Evolutionary conservation across 2,888 invertebrate species (phyloP).

Genomic region (Tetropium fuscum): DNA sequence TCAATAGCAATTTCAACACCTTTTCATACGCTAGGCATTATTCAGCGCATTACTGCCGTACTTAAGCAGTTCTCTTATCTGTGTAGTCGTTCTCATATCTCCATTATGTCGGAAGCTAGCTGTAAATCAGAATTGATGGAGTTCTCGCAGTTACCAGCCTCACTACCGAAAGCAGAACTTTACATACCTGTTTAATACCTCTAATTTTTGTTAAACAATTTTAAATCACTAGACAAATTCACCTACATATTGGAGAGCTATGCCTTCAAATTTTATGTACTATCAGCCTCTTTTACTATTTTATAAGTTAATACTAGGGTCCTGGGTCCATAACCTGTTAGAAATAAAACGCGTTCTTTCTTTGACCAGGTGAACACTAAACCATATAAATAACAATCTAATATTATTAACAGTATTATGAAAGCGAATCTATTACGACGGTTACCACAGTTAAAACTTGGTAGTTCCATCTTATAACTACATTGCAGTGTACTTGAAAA

Average conservation of each 20-base stretch:
- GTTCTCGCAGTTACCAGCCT: not conserved
- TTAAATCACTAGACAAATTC: not conserved
- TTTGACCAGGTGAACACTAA: too few species aligned
- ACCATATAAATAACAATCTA: too few species aligned
- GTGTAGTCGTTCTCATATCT: slow-evolving; percentile 20
- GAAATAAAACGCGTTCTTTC: too few species aligned
- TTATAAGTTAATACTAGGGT: too few species aligned
- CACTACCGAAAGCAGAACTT: not conserved
- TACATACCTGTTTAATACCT: not conserved
- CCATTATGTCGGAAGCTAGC: slow-evolving; percentile 8
- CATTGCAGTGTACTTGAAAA: too few species aligned
- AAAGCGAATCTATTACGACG: too few species aligned
- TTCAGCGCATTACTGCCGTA: slow-evolving; percentile 35
- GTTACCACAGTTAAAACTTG: too few species aligned
- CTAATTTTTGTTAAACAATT: not conserved
- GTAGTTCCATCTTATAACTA: too few species aligned
- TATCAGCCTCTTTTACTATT: too few species aligned
- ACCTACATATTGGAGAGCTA: not conserved
- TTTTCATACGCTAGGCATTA: slow-evolving; percentile 48
- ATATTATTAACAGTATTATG: too few species aligned
- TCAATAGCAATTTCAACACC: slow-evolving; percentile 59
- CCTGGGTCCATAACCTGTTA: too few species aligned
- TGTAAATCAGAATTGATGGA: slow-evolving; percentile 15
- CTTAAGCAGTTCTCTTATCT: slow-evolving; percentile 37
- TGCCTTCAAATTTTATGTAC: too few species aligned